Percentiles rank a stretch among this genome's conserved stretches.
Conservation (phyloP, 2,888 invertebrate genomes). For the Agrenia bidenticulata region DNA sequence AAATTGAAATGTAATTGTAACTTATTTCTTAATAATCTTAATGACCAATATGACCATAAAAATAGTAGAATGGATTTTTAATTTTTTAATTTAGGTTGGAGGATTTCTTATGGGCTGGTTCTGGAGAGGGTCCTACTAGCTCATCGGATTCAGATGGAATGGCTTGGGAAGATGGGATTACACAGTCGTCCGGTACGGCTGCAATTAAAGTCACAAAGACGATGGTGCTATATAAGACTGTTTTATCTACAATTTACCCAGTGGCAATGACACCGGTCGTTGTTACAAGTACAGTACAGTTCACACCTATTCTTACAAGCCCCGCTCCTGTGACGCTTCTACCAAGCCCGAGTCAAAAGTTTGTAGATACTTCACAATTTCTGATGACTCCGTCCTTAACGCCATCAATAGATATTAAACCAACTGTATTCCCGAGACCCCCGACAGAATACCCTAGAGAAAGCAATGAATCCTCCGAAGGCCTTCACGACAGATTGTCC, state of each 20-base stretch:
- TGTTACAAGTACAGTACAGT: background rate
- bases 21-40: too few relatives aligned
- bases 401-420: conserved; percentile 18
- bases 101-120: conserved; percentile 88
- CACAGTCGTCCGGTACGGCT: background rate
- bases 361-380: background rate
- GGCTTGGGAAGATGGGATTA: conserved; percentile 50
- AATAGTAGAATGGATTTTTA: too few relatives aligned
- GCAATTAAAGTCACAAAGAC: conserved; percentile 46
- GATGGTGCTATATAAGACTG: conserved; percentile 49
- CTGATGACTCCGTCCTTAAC: conserved; percentile 6
- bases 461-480: conserved; percentile 6
- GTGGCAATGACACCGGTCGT: conserved; percentile 51
- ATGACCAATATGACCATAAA: too few relatives aligned
- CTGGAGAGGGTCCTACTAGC: conserved; percentile 70
- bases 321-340: conserved; percentile 2
- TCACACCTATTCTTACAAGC: conserved; percentile 13
- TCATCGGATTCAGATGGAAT: conserved; percentile 44
- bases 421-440: conserved; percentile 17
- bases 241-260: conserved; percentile 48
- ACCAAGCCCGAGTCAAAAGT: background rate
- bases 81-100: conserved; percentile 61
- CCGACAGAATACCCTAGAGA: conserved; percentile 20
- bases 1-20: too few relatives aligned
- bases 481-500: conserved; percentile 14